Conservation (phyloP, 2,888 invertebrate species). For the Maniola hyperantus region DNA sequence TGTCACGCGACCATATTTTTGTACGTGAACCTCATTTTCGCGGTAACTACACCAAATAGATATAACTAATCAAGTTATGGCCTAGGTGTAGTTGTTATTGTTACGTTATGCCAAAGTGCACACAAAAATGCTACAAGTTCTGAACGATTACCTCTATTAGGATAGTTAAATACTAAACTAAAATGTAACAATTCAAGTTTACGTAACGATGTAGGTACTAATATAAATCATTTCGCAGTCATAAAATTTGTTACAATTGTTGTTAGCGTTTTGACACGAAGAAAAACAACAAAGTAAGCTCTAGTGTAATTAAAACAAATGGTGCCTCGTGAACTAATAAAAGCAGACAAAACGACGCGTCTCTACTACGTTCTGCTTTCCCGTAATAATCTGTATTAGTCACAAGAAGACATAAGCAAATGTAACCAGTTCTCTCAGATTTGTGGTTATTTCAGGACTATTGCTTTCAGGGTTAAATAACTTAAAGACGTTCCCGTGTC, state of each 20-base stretch:
- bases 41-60: not conserved
- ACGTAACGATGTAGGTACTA: slow-evolving; percentile 3
- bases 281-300: slow-evolving; percentile 14
- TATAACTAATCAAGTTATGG: not conserved
- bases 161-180: not conserved
- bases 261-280: slow-evolving; percentile 24
- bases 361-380: slow-evolving; percentile 32
- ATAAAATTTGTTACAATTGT: slow-evolving; percentile 18
- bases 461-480: slow-evolving; percentile 79
- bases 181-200: not conserved
- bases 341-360: slow-evolving; percentile 27
- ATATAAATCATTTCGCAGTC: slow-evolving; percentile 15
- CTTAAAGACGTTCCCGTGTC: slow-evolving; percentile 61
- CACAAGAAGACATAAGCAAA: slow-evolving; percentile 54
- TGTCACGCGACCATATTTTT: not conserved
- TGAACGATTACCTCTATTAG: not conserved
- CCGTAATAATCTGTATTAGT: slow-evolving; percentile 59
- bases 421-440: slow-evolving; percentile 60
- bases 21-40: not conserved
- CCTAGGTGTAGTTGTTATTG: not conserved
- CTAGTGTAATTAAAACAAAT: slow-evolving; percentile 32
- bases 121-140: not conserved
- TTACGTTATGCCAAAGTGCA: not conserved
- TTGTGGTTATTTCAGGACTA: slow-evolving; percentile 67
- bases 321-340: slow-evolving; percentile 18